These are phyloP conservation scores for Tinamus guttatus DNA, from an alignment of 2,113 vertebrate genomes.

Conservation along the genomic window DNA sequence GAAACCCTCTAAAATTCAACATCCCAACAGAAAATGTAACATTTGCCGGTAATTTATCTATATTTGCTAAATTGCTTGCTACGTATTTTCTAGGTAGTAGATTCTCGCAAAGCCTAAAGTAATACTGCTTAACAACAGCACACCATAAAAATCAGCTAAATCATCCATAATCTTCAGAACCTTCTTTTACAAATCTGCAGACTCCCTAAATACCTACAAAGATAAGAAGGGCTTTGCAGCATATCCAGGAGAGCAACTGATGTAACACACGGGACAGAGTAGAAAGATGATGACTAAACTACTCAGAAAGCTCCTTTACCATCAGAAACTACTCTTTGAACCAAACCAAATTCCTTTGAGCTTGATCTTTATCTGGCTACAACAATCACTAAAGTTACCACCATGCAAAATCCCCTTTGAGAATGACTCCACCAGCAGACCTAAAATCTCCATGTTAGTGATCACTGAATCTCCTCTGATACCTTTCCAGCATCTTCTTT, in stretches of 20 bases:
- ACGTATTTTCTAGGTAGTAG: neutral
- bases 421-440: neutral
- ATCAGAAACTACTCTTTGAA: neutral
- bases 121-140: neutral
- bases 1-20: slow-evolving; percentile 8
- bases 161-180: neutral
- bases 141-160: neutral
- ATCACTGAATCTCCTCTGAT: neutral
- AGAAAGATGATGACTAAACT: neutral
- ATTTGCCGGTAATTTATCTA: neutral
- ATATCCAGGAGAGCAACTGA: neutral
- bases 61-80: neutral
- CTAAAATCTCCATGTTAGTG: neutral
- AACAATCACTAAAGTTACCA: neutral
- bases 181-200: neutral
- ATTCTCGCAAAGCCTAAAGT: neutral
- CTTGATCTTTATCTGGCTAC: neutral
- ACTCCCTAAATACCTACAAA: neutral
- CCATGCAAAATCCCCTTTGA: neutral
- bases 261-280: neutral
- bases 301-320: neutral
- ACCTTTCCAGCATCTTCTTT: neutral
- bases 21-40: neutral
- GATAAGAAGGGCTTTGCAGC: neutral
- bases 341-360: neutral